Base-by-base conservation (phyloP, 2,113 vertebrate genomes). In the Egretta garzetta region DNA sequence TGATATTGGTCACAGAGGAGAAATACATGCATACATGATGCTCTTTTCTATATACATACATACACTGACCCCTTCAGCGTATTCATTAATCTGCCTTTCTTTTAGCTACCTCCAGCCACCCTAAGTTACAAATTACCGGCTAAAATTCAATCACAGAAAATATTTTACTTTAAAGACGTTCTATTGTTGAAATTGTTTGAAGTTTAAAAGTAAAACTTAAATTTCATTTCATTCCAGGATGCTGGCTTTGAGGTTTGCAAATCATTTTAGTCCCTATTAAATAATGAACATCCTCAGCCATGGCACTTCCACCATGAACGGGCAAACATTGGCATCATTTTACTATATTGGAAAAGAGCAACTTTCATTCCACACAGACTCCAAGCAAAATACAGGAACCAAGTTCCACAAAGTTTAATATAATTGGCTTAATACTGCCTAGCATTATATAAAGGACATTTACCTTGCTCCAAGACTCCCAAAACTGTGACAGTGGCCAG, bases 391-490 rank as follows among this genome's bases (percentile, higher is more conserved):
- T 4, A 62, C 17, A 45, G 64, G n/a, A 53, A 47, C 28, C 43
- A 39, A 14, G 21, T 30, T 21, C 35, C 63, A 60, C 43, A 3
- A 19, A 24, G 16, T 16, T 64, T 1, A 39, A 39, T 21, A 19
- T 9, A 24, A 53, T 23, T 11, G 72, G 5, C 28, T 41, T 4
- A 47, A 37, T 0, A 26, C 12, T 41, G 41, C 10, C 10, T 12
- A 41, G 49, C 17, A n/a, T 24, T n/a, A 50, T 1, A n/a, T 8
- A 52, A 81, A 77, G 39, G 39, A 13, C 33, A 41, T 13, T 97
- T 97, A 99, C 99, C 99, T 99, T 99, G 99, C 79, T 99, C 97
- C 97, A 99, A 91, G 86, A 99, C 98, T 13, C 98, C 99, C 53
- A 99, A 75, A 18, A 99, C 82, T 0, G 99, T 99, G 43, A 99